phyloP scores from a whole-genome alignment of 2,797 vertebrate species.

The Cygnus olor region DNA sequence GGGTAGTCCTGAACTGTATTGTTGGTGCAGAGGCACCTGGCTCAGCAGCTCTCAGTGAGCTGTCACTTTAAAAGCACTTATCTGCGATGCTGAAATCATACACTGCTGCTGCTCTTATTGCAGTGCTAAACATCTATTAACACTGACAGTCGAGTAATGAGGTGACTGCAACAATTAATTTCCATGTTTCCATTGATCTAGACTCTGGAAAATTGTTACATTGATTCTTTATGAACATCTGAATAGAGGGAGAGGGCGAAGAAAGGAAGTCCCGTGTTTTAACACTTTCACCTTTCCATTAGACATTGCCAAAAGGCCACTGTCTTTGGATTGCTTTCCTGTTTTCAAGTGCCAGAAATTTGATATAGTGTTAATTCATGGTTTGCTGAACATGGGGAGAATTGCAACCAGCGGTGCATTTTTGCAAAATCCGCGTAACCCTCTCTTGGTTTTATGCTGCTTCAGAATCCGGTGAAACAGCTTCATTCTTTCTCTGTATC shows the following conservation, averaged over 20 bases:
- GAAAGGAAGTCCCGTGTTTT: not conserved
- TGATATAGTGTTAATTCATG: slow-evolving; percentile 33
- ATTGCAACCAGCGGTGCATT: slow-evolving; percentile 2
- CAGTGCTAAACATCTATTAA: slow-evolving; percentile 13
- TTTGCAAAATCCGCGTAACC: slow-evolving; percentile 11
- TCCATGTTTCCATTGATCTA: slow-evolving; percentile 23
- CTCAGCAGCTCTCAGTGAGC: rapidly evolving
- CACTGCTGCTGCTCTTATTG: not conserved
- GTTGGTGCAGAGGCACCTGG: no score
- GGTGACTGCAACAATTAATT: slow-evolving; percentile 59
- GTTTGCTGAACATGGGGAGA: slow-evolving; percentile 25
- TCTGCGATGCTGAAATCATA: not conserved
- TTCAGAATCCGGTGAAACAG: slow-evolving; percentile 3
- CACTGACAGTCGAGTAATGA: slow-evolving; percentile 30
- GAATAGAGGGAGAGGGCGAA: not conserved
- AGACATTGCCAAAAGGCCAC: not conserved
- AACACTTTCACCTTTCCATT: slow-evolving; percentile 16
- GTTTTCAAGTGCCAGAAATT: slow-evolving; percentile 11
- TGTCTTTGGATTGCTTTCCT: slow-evolving; percentile 10
- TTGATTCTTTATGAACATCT: not conserved
- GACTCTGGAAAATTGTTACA: not conserved
- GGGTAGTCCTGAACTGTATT: not conserved
- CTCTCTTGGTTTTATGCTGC: not conserved
- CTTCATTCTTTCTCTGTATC: not conserved
- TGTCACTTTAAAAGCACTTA: not conserved